Evolutionary conservation across 2,797 vertebrate genomes (phyloP), one percentile per base, ranked within the genome.

Genomic region (Phoeniculus purpureus): DNA sequence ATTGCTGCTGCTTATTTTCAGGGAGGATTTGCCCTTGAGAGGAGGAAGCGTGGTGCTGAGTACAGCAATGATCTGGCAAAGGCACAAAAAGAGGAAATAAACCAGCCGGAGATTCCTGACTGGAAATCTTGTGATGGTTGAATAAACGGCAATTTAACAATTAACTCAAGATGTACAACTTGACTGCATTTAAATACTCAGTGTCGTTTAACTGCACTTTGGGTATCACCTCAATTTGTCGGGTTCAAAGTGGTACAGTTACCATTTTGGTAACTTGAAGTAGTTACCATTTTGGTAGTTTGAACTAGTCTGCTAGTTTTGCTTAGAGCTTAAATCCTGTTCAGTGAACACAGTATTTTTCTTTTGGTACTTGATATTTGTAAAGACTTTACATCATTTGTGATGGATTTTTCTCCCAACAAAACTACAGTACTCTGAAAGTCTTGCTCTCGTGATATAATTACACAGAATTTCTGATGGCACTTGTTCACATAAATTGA

Each of bases 21-120:
- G n/a, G 25, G 40, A 70, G 7, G 22, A 67, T 77, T 75, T 89
- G 76, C 52, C 54, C 23, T 89, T 70, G 14, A 52, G 67, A 65
- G 26, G 13, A 85, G 71, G 56, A 78, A 85, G 6, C 0, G 0
- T 70, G 45, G 12, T 60, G 60, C 64, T 43, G 60, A 81, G 48
- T 58, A 50, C 29, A 81, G 27, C 50, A 73, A 25, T 13, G 31
- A 81, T 85, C 62, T 92, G 91, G 87, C 71, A 80, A 64, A 34
- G 15, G 9, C 79, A 84, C 75, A 91, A 85, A 81, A 43, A 94
- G 56, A 68, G 54, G 86, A 94, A 56, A 67, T 65, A 84, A 95
- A 87, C 70, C 89, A 89, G 52, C 75, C 92, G 88, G 76, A 86
- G 88, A 87, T 92, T 95, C 91, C 90, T 60, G 59, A n/a, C 37